Conservation (phyloP, 2,888 invertebrate genomes). For the Cylindroiulus punctatus region DNA sequence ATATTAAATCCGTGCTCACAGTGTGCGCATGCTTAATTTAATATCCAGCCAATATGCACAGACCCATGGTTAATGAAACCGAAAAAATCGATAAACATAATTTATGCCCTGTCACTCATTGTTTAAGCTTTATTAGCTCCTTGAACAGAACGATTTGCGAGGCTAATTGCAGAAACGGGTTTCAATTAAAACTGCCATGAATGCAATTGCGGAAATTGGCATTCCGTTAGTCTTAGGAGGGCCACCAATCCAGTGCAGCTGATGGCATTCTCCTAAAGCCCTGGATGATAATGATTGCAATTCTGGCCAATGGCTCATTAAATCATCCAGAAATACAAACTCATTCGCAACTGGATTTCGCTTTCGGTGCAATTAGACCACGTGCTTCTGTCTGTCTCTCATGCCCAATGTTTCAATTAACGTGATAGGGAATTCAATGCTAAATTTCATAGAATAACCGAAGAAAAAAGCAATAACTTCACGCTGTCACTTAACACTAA, state of each 20-base stretch:
- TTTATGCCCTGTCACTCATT: slow-evolving; percentile 23
- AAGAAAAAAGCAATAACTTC: neutral
- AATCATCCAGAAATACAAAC: neutral
- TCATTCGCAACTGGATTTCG: neutral
- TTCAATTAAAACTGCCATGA: neutral
- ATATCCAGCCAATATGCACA: slow-evolving; percentile 24
- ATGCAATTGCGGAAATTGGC: neutral
- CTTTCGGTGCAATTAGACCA: neutral
- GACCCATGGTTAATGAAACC: neutral
- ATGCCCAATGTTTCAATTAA: neutral
- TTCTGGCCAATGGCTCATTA: neutral
- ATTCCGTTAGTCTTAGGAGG: neutral
- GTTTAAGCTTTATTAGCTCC: slow-evolving; percentile 36
- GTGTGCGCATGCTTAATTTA: neutral
- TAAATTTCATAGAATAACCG: neutral
- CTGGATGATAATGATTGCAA: neutral
- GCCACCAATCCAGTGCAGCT: neutral
- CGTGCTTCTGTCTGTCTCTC: neutral
- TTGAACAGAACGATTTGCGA: slow-evolving; percentile 8
- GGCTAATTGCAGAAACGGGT: slow-evolving; percentile 25
- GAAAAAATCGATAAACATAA: slow-evolving; percentile 33
- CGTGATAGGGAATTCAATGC: neutral
- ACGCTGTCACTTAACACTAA: neutral
- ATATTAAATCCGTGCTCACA: neutral
- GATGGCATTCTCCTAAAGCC: neutral